Conservation (phyloP, 2,113 vertebrate species). For the Laterallus jamaicensis region DNA sequence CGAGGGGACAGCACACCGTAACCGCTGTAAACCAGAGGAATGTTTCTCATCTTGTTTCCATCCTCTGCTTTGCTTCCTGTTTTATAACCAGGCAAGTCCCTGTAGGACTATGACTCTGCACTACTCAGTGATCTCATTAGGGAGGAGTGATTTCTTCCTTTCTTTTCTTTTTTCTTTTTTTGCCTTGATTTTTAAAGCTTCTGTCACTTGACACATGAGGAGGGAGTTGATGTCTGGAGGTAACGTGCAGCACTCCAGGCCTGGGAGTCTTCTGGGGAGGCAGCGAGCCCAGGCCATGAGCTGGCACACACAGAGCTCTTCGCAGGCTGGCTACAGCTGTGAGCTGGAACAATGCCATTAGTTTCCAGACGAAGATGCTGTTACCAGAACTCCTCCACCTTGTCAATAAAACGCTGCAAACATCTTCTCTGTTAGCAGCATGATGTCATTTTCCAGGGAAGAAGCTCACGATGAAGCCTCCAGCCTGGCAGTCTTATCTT, state of each 20-base stretch:
- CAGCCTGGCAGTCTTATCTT: slow-evolving; percentile 35
- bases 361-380: slow-evolving; percentile 63
- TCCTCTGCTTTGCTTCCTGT: not conserved
- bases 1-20: not conserved
- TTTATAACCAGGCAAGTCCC: slow-evolving; percentile 8
- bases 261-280: not conserved
- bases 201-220: slow-evolving; percentile 8
- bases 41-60: not conserved
- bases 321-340: slow-evolving; percentile 9
- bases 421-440: slow-evolving; percentile 55
- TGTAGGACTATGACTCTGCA: slow-evolving; percentile 61
- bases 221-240: slow-evolving; percentile 41
- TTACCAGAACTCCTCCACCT: slow-evolving; percentile 68
- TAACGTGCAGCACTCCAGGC: not conserved
- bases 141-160: slow-evolving; percentile 26
- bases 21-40: not conserved
- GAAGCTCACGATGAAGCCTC: slow-evolving; percentile 19
- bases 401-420: slow-evolving; percentile 67
- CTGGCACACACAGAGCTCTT: not conserved
- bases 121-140: slow-evolving; percentile 48
- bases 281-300: not conserved
- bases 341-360: slow-evolving; percentile 51
- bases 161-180: not conserved
- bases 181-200: slow-evolving; percentile 21
- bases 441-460: slow-evolving; percentile 63